Evolutionary conservation across 2,797 vertebrate species (phyloP).

Genomic region (Sebastes trivittatus): DNA sequence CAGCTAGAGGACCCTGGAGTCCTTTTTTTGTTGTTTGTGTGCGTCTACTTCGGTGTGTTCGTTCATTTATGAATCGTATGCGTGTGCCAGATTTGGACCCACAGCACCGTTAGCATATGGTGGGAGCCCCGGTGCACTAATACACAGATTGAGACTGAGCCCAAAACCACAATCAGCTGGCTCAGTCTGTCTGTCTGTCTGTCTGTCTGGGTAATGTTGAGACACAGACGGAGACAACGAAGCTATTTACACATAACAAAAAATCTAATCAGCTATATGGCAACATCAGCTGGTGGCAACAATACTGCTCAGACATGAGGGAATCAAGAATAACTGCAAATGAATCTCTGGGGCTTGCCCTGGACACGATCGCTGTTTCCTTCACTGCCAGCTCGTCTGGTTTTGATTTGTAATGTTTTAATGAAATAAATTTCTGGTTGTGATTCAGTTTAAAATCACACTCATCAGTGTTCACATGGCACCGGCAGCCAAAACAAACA

Average conservation of each 20-base stretch:
- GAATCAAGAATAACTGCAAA: constrained; percentile 54
- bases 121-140: constrained; percentile 32
- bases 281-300: constrained; percentile 29
- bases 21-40: constrained; percentile 17
- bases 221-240: constrained; percentile 24
- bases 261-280: constrained; percentile 29
- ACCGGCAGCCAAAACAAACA: constrained; percentile 69
- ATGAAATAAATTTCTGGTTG: constrained; percentile 54
- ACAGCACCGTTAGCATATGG: constrained; percentile 45
- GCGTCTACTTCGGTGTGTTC: neutral
- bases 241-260: constrained; percentile 40
- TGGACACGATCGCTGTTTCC: constrained; percentile 47
- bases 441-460: constrained; percentile 58
- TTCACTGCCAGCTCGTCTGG: constrained; percentile 43
- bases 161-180: constrained; percentile 68
- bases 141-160: constrained; percentile 23
- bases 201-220: constrained; percentile 39
- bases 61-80: constrained; percentile 26
- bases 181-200: constrained; percentile 13
- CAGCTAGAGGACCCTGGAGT: constrained; percentile 19
- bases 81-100: constrained; percentile 43
- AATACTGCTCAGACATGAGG: constrained; percentile 33
- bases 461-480: constrained; percentile 62
- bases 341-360: constrained; percentile 43
- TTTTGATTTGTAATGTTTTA: constrained; percentile 63